Evolutionary conservation across 2,888 invertebrate genomes (phyloP), one percentile per base, ranked within the genome.

Genomic region (Ommatoiulus sabulosus): DNA sequence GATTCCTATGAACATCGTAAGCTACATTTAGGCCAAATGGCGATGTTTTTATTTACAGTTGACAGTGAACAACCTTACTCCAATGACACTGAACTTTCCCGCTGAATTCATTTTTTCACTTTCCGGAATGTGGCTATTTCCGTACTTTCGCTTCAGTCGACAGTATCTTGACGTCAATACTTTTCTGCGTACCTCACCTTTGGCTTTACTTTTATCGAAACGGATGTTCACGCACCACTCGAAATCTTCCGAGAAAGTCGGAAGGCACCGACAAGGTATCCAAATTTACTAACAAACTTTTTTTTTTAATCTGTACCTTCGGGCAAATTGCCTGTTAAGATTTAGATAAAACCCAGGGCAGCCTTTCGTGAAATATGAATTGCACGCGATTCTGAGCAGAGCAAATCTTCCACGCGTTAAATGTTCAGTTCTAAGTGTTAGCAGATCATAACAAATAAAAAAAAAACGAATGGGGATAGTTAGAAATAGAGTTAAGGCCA

Each of bases 41-140:
- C 12, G 35, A 80, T 80, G 80, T 80, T 80, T 80, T 80, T 80
- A 80, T 80, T 80, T 80, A 80, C 35, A 0, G n/a, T 12, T 80
- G 80, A 80, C 80, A 80, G 80, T 80, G 80, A 80, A 80, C 80
- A 80, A 35, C 80, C 80, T 80, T 80, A 35, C 80, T 35, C 80
- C 35, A 35, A 20, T 80, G 80, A 80, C 80, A 80, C 35, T 80
- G 80, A 80, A 80, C 80, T 80, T 35, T 80, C 35, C 80, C 20
- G 10, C n/a, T n/a, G 5, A 72, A 72, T 17, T 80, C 35, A 80
- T 80, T 80, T 80, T 80, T 80, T 80, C 80, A 10, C 80, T 80
- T 80, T 80, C 80, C 35, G 80, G 80, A 80, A 80, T 80, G 80
- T 8, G 12, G 80, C 80, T 80, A 80, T 80, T 80, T 80, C 24